Base-by-base conservation (phyloP, 2,888 invertebrate genomes). In the Drosophila mimetica region DNA sequence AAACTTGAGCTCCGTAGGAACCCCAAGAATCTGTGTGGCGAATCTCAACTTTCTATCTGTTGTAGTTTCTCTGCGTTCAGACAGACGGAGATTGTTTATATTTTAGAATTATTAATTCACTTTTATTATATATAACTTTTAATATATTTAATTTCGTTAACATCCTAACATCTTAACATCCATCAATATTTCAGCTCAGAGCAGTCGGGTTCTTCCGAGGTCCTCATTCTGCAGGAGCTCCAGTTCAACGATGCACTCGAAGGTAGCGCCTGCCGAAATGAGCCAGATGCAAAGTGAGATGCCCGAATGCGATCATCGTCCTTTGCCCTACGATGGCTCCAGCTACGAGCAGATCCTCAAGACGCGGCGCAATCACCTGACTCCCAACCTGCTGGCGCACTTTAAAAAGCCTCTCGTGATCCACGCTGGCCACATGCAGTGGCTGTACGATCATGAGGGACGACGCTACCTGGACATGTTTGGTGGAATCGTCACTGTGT, bases 401-500 rank as follows among this genome's bases (percentile, higher is more conserved):
- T 99, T 97, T 92, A 95, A 95, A 89, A 94, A 95, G 71, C 98
- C 98, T 0, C 86, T 99, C 41, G 93, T 98, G 7, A 92, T 99
- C 0, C 95, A 96, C 88, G 96, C 96, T 86, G 98, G 97, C 0
- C 93, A 95, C 88, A 97, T 96, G 95, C 99, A 99, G 91, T 99
- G 97, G 96, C 91, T 99, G 5, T 99, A 94, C 91, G 98, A 99
- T 91, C 94, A 96, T 74, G 93, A 94, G 55, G 98, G 98, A 4
- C 94, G 93, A 74, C 93, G 97, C 81, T 99, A 98, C 91, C 93
- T 99, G 75, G 99, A 99, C 91, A 94, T 99, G 93, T 97, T 98
- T 90, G 99, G 95, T 5, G 99, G 99, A 7, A 99, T 99, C 80
- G 98, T 98, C 14, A 99, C 99, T 0, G 97, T 99, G 37, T 98